phyloP scores from a whole-genome alignment of 1,140 invertebrate genomes.

The Planococcus citri region DNA sequence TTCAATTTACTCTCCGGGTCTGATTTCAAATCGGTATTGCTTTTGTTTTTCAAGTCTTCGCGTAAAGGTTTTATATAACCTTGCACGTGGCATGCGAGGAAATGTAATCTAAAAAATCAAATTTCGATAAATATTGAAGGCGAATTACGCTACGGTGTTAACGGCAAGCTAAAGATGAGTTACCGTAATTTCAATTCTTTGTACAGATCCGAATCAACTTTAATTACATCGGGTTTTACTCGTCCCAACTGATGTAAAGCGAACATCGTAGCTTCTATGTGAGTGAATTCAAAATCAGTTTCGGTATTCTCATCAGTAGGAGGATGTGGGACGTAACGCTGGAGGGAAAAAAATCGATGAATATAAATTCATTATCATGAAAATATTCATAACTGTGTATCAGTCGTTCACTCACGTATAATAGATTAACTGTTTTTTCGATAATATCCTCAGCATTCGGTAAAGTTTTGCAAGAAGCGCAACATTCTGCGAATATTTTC shows the following conservation, averaged over 20 bases:
- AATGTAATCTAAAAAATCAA: slow-evolving; percentile 59
- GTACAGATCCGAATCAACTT: slow-evolving; percentile 60
- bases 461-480: slow-evolving; percentile 56
- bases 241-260: slow-evolving; percentile 78
- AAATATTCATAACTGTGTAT: too few relatives aligned
- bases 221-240: slow-evolving; percentile 64
- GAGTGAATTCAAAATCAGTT: slow-evolving; percentile 66
- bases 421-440: slow-evolving; percentile 56
- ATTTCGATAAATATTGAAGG: too few relatives aligned
- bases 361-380: too few relatives aligned
- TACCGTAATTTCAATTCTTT: slow-evolving; percentile 75
- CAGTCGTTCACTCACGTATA: slow-evolving; percentile 72
- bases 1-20: slow-evolving; percentile 71
- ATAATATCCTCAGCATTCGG: slow-evolving; percentile 62
- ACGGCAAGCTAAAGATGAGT: too few relatives aligned
- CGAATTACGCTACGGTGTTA: too few relatives aligned
- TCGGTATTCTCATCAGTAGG: slow-evolving; percentile 48
- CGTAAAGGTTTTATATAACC: slow-evolving; percentile 83
- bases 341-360: too few relatives aligned
- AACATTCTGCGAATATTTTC: slow-evolving; percentile 76
- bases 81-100: slow-evolving; percentile 82
- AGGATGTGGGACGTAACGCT: slow-evolving; percentile 50
- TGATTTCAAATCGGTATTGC: slow-evolving; percentile 53
- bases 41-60: slow-evolving; percentile 53
- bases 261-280: slow-evolving; percentile 85